Base-by-base conservation (phyloP, 2,888 invertebrate genomes). In the Gryllus longicercus region DNA sequence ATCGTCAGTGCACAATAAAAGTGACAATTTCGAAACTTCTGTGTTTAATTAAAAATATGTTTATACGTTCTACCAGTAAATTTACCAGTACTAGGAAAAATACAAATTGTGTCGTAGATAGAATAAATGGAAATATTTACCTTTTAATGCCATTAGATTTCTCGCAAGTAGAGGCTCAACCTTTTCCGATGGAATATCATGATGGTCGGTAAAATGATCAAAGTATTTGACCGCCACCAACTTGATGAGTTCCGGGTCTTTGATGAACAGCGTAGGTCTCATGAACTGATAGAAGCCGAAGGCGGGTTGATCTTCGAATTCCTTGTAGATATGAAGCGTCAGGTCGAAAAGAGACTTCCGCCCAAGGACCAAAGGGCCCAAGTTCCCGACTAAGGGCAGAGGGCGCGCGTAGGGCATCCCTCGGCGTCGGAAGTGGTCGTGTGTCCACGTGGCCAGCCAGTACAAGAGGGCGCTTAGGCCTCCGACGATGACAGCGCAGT, bases 121-220 rank as follows among this genome's bases (percentile, higher is more conserved):
- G 5, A 5, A 38, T 38, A 38, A 38, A 38, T 5, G 38, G 38
- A 38, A 38, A 38, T 5, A 38, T 38, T 63, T 63, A 63, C 63
- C 63, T 63, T 63, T 63, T 5, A 63, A 63, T 18, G 16, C n/a
- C 16, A n/a, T 18, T 11, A 63, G n/a, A 63, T 63, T 63, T n/a
- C n/a, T 63, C 3, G 16, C 63, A 63, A 63, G n/a, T 0, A 63
- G n/a, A 63, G 63, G 63, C 0, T 63, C 63, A 14, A 63, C 63
- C 16, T n/a, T 63, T n/a, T 63, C 63, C 16, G n/a, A 63, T 14
- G 14, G 16, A 14, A 63, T 63, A 18, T 3, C n/a, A 63, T n/a
- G 63, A 63, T n/a, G 63, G n/a, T 63, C 63, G n/a, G 63, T 63
- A 63, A 63, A 63, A 8, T 63, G 63, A 63, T 63, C 63, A n/a